Base-by-base conservation (phyloP, 2,888 invertebrate genomes). In the Ennomos quercinarius region DNA sequence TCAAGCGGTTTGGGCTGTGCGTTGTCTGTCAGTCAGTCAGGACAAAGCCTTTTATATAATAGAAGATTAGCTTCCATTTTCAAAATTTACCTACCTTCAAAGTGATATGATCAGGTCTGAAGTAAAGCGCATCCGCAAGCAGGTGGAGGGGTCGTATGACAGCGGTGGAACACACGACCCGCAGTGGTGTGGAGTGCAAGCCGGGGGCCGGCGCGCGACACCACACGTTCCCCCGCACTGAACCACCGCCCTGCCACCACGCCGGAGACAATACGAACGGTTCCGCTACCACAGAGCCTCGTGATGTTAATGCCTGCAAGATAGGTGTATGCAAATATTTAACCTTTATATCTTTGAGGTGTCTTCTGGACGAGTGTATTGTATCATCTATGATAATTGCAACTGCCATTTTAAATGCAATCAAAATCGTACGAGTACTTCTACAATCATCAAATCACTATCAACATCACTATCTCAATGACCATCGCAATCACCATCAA, bases 51-150 rank as follows among this genome's bases (percentile, higher is more conserved):
- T n/a, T n/a, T n/a, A n/a, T n/a, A n/a, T 4, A 17, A 4, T 17
- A 2, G 4, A 17, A 17, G 4, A 27, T 42, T 3, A 17, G 42
- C 42, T 27, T 42, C 27, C 9, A 12, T 3, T 12, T 12, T 12
- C 12, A 10, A 10, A 1, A n/a, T 17, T 34, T 50, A n/a, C n/a
- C n/a, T n/a, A 83, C 89, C 79, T 78, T 51, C 1, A 90, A 53
- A 27, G 79, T 78, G 37, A 90, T 38, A 57, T 89, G 86, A 0
- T 76, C 61, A 0, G 78, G 73, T 0, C 67, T 62, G 63, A 75
- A 89, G 57, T 73, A 57, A 39, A 91, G 53, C 1, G 84, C 67
- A 64, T 91, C 90, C 0, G 90, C 90, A 0, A 89, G 61, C 10
- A 91, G 50, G 13, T 74, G 63, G 36, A 90, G 71, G 11, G 75